Conservation (phyloP, 2,113 vertebrate species). For the Callionymus lyra region DNA sequence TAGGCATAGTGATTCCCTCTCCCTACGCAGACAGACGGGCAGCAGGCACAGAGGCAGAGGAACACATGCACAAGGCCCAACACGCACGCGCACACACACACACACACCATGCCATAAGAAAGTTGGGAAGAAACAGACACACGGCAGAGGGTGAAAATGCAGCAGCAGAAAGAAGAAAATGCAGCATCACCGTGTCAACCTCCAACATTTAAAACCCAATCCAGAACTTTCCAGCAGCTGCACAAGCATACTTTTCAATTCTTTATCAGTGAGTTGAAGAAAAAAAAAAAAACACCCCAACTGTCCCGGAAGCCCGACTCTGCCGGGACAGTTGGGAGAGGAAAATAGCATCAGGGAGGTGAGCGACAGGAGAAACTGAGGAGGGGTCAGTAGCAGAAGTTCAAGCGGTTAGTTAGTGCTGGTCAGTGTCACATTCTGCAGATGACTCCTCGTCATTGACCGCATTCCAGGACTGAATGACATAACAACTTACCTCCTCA, state of each 20-base stretch:
- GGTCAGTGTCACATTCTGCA: conserved; percentile 6
- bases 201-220: conserved; percentile 13
- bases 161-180: conserved; percentile 53
- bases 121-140: conserved; percentile 67
- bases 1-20: conserved; percentile 96
- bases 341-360: conserved; percentile 1
- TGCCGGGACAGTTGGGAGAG: neutral
- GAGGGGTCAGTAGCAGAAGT: conserved; percentile 41
- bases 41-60: conserved; percentile 73
- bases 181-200: conserved; percentile 35
- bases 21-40: conserved; percentile 85
- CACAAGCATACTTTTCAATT: too few relatives aligned
- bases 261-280: too few relatives aligned
- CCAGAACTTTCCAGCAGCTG: too few relatives aligned
- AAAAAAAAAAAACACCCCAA: too few relatives aligned
- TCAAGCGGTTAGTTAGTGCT: conserved; percentile 37
- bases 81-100: conserved; percentile 59
- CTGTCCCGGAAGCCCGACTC: too few relatives aligned
- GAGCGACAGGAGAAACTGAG: conserved; percentile 7
- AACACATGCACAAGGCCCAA: conserved; percentile 71
- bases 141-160: conserved; percentile 77
- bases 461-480: neutral
- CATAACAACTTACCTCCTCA: neutral
- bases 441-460: too few relatives aligned
- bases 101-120: conserved; percentile 66